Percentiles rank a stretch among this genome's conserved stretches.
These are phyloP conservation scores for Heptranchias perlo DNA, from an alignment of 2,113 vertebrate genomes.

Conservation along the genomic window DNA sequence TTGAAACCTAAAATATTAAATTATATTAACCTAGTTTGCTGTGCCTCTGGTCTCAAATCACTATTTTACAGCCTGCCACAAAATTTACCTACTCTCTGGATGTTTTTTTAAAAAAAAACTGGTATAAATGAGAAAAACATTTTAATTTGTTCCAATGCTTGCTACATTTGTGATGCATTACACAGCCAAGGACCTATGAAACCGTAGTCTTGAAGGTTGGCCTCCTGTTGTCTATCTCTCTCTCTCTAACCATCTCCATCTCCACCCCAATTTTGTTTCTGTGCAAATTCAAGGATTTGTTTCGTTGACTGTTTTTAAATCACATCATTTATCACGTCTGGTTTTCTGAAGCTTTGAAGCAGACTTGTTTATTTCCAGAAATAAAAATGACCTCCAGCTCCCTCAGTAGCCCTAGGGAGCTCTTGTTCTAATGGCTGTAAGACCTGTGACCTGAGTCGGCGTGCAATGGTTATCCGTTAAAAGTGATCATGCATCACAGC, in stretches of 20 bases:
- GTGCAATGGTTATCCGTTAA: not conserved
- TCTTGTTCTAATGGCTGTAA: not conserved
- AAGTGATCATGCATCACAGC: not conserved
- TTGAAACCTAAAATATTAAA: not conserved
- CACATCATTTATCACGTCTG: not conserved
- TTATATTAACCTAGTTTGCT: not conserved
- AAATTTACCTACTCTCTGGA: not conserved
- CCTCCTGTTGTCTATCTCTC: not conserved
- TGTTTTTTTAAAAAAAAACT: not conserved
- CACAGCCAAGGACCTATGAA: not conserved
- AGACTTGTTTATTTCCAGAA: not conserved
- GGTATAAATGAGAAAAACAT: not conserved
- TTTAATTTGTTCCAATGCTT: not conserved
- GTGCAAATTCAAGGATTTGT: not conserved
- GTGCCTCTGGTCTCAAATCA: not conserved
- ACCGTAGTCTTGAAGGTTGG: not conserved
- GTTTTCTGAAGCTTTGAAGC: not conserved
- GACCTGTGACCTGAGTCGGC: not conserved
- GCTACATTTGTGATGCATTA: not conserved
- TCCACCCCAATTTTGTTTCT: not conserved
- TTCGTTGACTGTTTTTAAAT: not conserved
- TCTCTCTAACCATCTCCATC: not conserved
- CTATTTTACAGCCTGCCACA: not conserved
- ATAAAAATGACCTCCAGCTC: not conserved
- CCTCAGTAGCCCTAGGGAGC: not conserved